Percentiles rank a stretch among this genome's conserved stretches.
Conservation (phyloP, 2,888 invertebrate species). For the Diplolepis rosae region DNA sequence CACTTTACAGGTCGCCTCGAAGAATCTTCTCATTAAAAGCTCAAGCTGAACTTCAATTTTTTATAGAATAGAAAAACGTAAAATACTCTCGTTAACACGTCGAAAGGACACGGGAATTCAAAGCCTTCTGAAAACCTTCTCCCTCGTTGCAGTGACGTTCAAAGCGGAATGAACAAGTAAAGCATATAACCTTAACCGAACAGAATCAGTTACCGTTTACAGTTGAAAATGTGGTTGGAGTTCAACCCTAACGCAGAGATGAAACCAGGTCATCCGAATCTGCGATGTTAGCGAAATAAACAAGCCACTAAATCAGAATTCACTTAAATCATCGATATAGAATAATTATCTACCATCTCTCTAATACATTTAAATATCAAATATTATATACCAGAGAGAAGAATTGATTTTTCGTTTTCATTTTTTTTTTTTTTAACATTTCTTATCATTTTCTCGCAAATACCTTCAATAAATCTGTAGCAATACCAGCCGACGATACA, state of each 20-base stretch:
- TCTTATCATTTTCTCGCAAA: background rate
- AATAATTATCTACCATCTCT: no score
- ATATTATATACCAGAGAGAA: no score
- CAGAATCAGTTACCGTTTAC: background rate
- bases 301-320: background rate
- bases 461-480: slow-evolving; percentile 10
- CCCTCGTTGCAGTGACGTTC: background rate
- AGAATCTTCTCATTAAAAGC: background rate
- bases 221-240: slow-evolving; percentile 1
- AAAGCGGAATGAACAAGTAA: slow-evolving; percentile 9
- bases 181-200: slow-evolving; percentile 1
- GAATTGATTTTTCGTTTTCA: background rate
- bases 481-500: slow-evolving; percentile 2
- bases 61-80: background rate
- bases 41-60: background rate
- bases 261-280: background rate
- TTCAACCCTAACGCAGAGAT: background rate
- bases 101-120: slow-evolving; percentile 9
- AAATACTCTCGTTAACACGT: background rate
- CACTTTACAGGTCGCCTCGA: background rate
- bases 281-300: background rate
- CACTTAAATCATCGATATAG: no score
- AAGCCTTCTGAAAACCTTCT: slow-evolving; percentile 3
- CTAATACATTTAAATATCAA: no score
- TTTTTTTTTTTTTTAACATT: background rate